These are phyloP conservation scores for Linnaemya vulpina DNA, from an alignment of 2,888 invertebrate genomes.

Conservation along the genomic window DNA sequence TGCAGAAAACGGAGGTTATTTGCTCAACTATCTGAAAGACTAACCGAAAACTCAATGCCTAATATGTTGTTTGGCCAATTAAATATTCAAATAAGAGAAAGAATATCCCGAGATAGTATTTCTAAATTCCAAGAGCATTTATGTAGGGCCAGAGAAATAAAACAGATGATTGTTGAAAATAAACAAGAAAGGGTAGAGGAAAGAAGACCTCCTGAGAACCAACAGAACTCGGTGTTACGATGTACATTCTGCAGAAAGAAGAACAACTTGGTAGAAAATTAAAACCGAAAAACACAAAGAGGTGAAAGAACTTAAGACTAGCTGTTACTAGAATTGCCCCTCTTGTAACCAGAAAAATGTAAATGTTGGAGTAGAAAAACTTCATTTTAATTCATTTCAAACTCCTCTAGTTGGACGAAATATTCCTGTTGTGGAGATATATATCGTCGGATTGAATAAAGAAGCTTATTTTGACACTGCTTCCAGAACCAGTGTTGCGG, in stretches of 20 bases:
- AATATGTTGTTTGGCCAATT: conserved; percentile 35
- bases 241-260: conserved; percentile 41
- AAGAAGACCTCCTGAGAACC: conserved; percentile 1
- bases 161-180: conserved; percentile 26
- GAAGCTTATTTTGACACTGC: no score
- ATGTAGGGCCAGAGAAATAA: conserved; percentile 33
- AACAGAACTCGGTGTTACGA: neutral
- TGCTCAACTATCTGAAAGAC: conserved; percentile 36
- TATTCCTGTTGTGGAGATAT: no score
- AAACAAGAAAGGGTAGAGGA: conserved; percentile 23
- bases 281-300: conserved; percentile 11
- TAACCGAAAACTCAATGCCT: conserved; percentile 43
- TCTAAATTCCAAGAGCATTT: conserved; percentile 23
- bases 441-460: neutral
- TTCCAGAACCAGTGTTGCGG: no score
- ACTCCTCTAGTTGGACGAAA: no score
- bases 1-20: conserved; percentile 37
- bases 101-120: conserved; percentile 10
- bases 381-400: no score
- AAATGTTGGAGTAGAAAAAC: no score
- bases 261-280: conserved; percentile 13
- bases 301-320: conserved; percentile 12
- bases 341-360: conserved; percentile 8
- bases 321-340: conserved; percentile 32
- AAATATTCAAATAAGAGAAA: conserved; percentile 25